Evolutionary conservation across 2,797 vertebrate species (phyloP), one percentile per base, ranked within the genome.

Genomic region (Aselliscus stoliczkanus): DNA sequence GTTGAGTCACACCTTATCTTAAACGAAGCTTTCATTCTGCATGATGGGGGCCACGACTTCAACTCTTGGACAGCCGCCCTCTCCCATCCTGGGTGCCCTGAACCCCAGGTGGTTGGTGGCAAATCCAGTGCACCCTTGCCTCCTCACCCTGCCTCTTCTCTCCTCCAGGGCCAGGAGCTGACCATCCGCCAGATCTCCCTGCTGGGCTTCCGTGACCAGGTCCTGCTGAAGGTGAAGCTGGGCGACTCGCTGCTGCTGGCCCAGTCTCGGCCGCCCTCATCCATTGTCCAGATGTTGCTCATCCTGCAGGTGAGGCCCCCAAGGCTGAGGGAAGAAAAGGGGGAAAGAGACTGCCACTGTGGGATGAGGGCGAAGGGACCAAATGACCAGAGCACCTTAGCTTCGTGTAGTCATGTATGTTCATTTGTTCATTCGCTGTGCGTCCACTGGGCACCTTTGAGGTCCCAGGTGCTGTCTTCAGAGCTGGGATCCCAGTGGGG

Each of bases 161-260:
- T 47, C 21, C 81, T 77, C 42, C 93, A 99, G 99, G 99, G 99
- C 54, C 99, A 99, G 98, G 99, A 99, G 97, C 97, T 99, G 88
- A 99, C 99, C 0, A 99, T 99, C 75, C 99, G 99, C 93, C 99
- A 99, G 98, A 99, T 99, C 98, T 98, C 99, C 70, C 98, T 99
- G 88, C 98, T 99, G 90, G 99, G 99, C 93, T 99, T 99, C 98
- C 99, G 99, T 62, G 99, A 99, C 98, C 98, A 99, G 95, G 99
- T 99, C 50, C 98, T 99, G 94, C 94, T 99, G 91, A 99, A 99
- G 98, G 98, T 99, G 54, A 99, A 98, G 96, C 97, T 99, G 96
- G 98, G 99, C 44, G 99, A 99, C 29, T 94, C 98, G 92, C 98
- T 99, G 96, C 98, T 98, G 58, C 92, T 92, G 94, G 96, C 97